Evolutionary conservation across 1,140 invertebrate species (phyloP).

Genomic region (Holotrichia oblita): DNA sequence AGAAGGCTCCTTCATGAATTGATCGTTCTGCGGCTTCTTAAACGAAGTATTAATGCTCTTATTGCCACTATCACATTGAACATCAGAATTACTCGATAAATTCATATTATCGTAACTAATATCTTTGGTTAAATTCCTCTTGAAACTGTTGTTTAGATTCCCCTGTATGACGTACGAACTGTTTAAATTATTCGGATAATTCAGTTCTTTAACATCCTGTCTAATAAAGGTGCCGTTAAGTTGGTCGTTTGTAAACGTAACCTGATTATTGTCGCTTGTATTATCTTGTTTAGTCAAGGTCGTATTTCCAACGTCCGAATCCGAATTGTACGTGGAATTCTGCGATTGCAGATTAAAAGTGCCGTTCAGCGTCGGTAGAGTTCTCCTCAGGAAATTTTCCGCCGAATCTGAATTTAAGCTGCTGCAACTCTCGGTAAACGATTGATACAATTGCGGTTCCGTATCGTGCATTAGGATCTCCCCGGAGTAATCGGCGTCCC

Average conservation of each 20-base stretch:
- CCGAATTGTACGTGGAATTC: conserved; percentile 26
- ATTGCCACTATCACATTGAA: conserved; percentile 12
- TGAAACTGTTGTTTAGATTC: conserved; percentile 35
- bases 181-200: conserved; percentile 36
- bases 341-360: conserved; percentile 39
- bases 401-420: conserved; percentile 56
- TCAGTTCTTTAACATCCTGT: conserved; percentile 14
- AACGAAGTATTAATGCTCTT: background rate
- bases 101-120: conserved; percentile 37
- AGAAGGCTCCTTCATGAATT: background rate
- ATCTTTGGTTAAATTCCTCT: conserved; percentile 38
- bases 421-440: conserved; percentile 57
- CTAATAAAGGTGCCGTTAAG: conserved; percentile 39
- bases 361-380: conserved; percentile 44
- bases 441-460: conserved; percentile 57
- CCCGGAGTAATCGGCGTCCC: conserved; percentile 57
- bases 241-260: background rate
- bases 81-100: conserved; percentile 38
- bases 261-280: background rate
- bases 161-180: conserved; percentile 22
- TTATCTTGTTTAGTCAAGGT: conserved; percentile 28
- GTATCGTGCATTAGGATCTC: conserved; percentile 53
- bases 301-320: conserved; percentile 26
- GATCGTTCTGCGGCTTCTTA: conserved; percentile 27
- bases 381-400: conserved; percentile 55